Evolutionary conservation across 2,888 invertebrate genomes (phyloP), one percentile per base, ranked within the genome.

Genomic region (Torymus aiolomorphi): DNA sequence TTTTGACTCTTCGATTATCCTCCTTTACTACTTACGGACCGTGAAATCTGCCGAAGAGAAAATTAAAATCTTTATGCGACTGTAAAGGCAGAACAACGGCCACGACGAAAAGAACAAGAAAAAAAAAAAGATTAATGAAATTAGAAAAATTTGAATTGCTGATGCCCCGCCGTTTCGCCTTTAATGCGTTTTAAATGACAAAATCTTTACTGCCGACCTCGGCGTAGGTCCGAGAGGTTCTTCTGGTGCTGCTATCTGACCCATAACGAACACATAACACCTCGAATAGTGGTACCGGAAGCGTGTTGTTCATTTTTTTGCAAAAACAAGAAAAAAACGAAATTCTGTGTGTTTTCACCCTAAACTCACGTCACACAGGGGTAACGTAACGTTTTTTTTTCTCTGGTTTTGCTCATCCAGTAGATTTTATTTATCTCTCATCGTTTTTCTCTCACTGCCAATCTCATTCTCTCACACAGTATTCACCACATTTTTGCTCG

Each of bases 211-310:
- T 31, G 49, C 66, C 56, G 73, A 70, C 76, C 31, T 76, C 75
- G 74, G 62, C 61, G 65, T 69, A 71, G 42, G 8, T 42, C 42
- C 42, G 42, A 42, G 42, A 59, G 70, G 14, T 31, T 12, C 49
- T 70, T 80, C 66, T 80, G 65, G 65, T 71, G 74, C 77, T 71
- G 70, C 61, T 71, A 80, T 80, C 51, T 71, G 69, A 78, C 62
- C 61, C 77, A 59, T 76, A 76, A 76, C 67, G 76, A 59, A 57
- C 42, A 31, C 31, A 54, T 73, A 73, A 73, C 54, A 73, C 18
- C 11, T 62, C n/a, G 14, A 31, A 77, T 74, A 70, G 57, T 63
- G 57, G 76, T 76, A 72, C 62, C 67, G 76, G 70, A 73, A 77
- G 61, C 52, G 20, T 57, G 62, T 69, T 70, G 49, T 42, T 8